phyloP scores from a whole-genome alignment of 2,797 vertebrate species.

The Gymnothorax reevesii region DNA sequence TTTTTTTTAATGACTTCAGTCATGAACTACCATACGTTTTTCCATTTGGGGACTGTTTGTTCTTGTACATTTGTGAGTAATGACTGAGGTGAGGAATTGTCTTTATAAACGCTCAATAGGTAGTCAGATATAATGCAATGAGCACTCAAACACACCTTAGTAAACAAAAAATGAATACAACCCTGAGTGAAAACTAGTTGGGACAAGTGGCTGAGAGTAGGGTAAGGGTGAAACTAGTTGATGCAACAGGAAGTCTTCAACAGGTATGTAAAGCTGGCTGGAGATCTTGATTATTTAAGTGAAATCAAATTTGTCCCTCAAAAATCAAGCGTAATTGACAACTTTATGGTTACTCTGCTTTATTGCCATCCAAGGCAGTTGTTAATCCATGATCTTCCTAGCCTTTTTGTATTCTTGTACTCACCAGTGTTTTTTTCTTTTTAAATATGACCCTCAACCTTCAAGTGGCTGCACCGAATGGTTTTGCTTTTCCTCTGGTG shows the following conservation, averaged over 20 bases:
- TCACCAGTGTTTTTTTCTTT: too few relatives aligned
- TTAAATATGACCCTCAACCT: too few relatives aligned
- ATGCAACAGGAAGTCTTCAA: not conserved
- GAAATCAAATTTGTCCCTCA: not conserved
- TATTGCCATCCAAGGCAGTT: too few relatives aligned
- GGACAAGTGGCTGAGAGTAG: not conserved
- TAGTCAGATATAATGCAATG: not conserved
- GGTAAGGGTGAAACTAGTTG: not conserved
- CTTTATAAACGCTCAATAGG: not conserved
- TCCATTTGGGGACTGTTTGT: not conserved
- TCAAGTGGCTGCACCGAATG: too few relatives aligned
- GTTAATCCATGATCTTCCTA: too few relatives aligned
- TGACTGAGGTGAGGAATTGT: not conserved
- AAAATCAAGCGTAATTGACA: not conserved
- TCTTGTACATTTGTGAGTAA: slow-evolving; percentile 3
- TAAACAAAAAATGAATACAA: not conserved
- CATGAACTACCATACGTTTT: not conserved
- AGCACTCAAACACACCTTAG: not conserved
- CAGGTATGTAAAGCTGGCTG: not conserved
- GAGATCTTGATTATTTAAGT: not conserved
- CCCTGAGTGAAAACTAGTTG: not conserved
- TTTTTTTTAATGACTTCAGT: not conserved
- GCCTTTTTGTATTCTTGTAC: too few relatives aligned
- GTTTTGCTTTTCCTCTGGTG: too few relatives aligned
- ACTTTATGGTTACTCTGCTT: not conserved